These are phyloP conservation scores for Hoplostethus atlanticus DNA, from an alignment of 2,797 vertebrate species.

Conservation along the genomic window DNA sequence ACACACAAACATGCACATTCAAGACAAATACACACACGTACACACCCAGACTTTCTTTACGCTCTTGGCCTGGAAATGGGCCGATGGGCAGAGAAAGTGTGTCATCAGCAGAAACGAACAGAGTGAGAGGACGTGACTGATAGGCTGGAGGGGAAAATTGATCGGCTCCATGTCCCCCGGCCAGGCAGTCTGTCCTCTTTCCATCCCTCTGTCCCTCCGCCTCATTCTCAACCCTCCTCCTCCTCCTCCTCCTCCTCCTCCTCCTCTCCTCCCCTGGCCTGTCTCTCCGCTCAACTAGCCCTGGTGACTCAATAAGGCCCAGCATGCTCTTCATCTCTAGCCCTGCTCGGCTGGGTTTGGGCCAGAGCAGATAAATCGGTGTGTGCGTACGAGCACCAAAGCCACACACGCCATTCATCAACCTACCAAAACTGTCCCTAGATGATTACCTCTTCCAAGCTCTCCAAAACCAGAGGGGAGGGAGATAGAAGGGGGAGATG, in stretches of 20 bases:
- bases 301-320: constrained; percentile 88
- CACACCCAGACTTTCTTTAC: constrained; percentile 40
- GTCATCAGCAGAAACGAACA: constrained; percentile 84
- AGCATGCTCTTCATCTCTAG: constrained; percentile 85
- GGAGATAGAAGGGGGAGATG: constrained; percentile 72
- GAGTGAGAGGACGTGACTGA: constrained; percentile 82
- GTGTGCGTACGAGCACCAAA: constrained; percentile 84
- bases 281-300: constrained; percentile 69
- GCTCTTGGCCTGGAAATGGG: constrained; percentile 78
- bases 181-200: constrained; percentile 66
- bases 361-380: constrained; percentile 90
- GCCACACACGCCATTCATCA: constrained; percentile 98
- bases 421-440: constrained; percentile 93
- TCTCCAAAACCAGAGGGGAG: constrained; percentile 86
- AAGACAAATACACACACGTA: constrained; percentile 37
- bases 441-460: constrained; percentile 97
- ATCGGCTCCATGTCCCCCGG: constrained; percentile 78
- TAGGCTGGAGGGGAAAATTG: constrained; percentile 80
- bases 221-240: background rate
- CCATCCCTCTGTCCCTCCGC: constrained; percentile 52
- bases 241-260: constrained; percentile 30
- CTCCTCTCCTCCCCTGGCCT: constrained; percentile 39
- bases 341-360: constrained; percentile 87
- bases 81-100: constrained; percentile 82
- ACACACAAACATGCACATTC: constrained; percentile 41